These are phyloP conservation scores for Panorpa germanica DNA, from an alignment of 2,888 invertebrate species.

Conservation along the genomic window DNA sequence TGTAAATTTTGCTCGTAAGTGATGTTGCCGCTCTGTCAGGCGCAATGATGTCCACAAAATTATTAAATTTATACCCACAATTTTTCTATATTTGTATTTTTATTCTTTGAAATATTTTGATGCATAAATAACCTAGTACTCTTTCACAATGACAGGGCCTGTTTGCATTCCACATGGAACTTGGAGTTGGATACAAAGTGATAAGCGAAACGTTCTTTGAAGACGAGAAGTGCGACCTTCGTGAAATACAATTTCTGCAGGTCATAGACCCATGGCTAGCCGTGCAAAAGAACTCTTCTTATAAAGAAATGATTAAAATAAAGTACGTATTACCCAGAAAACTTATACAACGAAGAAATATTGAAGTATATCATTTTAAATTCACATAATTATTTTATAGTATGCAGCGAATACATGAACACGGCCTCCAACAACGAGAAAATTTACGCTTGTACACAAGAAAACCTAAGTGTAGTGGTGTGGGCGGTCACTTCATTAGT, in stretches of 20 bases:
- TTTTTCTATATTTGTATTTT: no score
- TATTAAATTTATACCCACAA: no score
- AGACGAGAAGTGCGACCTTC: slow-evolving; percentile 48
- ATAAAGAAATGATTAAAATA: slow-evolving; percentile 39
- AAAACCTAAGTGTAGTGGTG: slow-evolving; percentile 35
- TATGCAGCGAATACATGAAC: slow-evolving; percentile 33
- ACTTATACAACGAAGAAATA: slow-evolving; percentile 1
- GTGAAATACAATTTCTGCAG: slow-evolving; percentile 42
- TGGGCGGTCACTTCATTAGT: slow-evolving; percentile 30
- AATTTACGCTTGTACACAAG: slow-evolving; percentile 32
- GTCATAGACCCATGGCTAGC: slow-evolving; percentile 44
- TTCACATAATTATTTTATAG: slow-evolving; percentile 22
- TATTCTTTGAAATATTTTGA: no score
- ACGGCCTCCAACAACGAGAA: slow-evolving; percentile 35
- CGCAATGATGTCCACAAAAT: no score
- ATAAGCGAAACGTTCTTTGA: slow-evolving; percentile 46
- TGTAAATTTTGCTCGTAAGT: no score
- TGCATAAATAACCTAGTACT: no score
- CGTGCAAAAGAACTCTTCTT: slow-evolving; percentile 38
- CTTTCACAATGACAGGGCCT: slow-evolving; percentile 24
- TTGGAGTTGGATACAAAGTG: slow-evolving; percentile 42
- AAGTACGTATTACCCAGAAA: slow-evolving; percentile 25
- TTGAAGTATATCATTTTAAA: not conserved
- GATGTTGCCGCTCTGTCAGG: no score
- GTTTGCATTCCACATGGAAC: slow-evolving; percentile 49